Conservation (phyloP, 2,113 vertebrate species). For the Corythaixoides concolor region DNA sequence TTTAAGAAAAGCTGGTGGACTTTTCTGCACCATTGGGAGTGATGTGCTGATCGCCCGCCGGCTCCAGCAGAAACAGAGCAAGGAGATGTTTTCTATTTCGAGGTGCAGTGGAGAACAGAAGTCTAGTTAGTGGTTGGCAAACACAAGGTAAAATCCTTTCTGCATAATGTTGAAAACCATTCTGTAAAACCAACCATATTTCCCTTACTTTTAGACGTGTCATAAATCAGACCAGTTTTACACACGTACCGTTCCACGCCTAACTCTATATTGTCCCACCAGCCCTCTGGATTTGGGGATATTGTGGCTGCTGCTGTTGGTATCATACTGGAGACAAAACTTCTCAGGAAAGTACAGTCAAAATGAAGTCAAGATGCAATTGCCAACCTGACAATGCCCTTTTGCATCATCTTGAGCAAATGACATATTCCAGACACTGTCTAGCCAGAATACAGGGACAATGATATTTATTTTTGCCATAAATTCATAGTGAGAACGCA, state of each 20-base stretch:
- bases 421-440: background rate
- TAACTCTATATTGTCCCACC: background rate
- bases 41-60: background rate
- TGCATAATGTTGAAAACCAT: accelerated
- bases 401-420: background rate
- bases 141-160: background rate
- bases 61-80: background rate
- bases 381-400: background rate
- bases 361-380: background rate
- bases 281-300: background rate
- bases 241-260: background rate
- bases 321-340: background rate
- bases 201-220: background rate
- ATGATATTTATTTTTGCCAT: background rate
- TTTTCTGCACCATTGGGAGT: accelerated
- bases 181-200: background rate
- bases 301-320: background rate
- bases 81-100: background rate
- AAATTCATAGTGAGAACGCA: background rate
- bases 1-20: background rate
- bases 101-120: background rate
- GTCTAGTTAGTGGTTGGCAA: background rate
- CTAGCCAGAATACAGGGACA: background rate
- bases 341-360: background rate
- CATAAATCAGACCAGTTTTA: background rate